These are phyloP conservation scores for Ormyrus pomaceus DNA, from an alignment of 2,888 invertebrate genomes.

Conservation along the genomic window DNA sequence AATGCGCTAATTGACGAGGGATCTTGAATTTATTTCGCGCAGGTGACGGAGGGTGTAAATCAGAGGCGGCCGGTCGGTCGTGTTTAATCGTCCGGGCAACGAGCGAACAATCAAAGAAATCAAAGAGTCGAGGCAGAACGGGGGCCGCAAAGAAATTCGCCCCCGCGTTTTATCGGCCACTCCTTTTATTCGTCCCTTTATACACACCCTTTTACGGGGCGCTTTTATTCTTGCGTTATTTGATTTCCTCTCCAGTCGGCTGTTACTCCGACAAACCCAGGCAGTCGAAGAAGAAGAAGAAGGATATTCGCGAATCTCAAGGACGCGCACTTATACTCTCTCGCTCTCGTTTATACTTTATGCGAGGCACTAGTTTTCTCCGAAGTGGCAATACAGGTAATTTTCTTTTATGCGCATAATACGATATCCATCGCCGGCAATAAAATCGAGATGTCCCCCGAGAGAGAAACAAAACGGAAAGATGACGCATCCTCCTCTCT, in stretches of 20 bases:
- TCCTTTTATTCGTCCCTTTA: neutral
- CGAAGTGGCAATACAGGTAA: slow-evolving; percentile 5
- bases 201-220: slow-evolving; percentile 6
- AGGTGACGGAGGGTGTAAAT: too few relatives aligned
- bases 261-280: neutral
- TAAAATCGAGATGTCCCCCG: neutral
- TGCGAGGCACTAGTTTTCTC: too few relatives aligned
- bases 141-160: neutral
- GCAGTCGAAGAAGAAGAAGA: neutral
- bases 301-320: slow-evolving; percentile 9
- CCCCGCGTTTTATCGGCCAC: slow-evolving; percentile 1
- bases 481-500: too few relatives aligned
- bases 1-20: too few relatives aligned
- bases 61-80: too few relatives aligned
- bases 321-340: neutral
- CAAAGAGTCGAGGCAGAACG: slow-evolving; percentile 13
- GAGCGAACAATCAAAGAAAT: slow-evolving; percentile 15
- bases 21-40: too few relatives aligned
- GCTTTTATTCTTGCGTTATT: slow-evolving; percentile 43
- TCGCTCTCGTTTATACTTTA: neutral
- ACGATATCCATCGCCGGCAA: neutral
- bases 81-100: neutral
- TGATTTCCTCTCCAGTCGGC: slow-evolving; percentile 16
- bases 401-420: slow-evolving; percentile 4
- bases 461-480: too few relatives aligned